phyloP scores from a whole-genome alignment of 2,113 vertebrate species.

The Calyptomena viridis region DNA sequence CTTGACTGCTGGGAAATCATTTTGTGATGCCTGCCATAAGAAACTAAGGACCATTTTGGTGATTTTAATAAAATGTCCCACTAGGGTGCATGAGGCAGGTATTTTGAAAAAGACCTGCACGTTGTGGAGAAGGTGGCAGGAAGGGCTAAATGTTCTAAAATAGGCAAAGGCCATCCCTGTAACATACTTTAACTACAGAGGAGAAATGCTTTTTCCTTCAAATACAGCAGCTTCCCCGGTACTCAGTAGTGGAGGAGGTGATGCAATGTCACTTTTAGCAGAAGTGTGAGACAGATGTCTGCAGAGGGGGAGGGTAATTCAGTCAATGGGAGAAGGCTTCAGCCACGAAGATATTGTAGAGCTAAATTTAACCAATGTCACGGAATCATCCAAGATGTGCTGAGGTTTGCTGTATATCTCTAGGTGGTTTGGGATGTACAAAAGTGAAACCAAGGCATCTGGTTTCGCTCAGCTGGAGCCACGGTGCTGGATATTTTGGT shows the following conservation, averaged over 20 bases:
- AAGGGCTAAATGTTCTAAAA: not conserved
- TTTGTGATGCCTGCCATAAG: not conserved
- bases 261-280: not conserved
- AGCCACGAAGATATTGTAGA: not conserved
- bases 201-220: not conserved
- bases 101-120: not conserved
- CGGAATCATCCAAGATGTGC: not conserved
- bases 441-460: not conserved
- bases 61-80: not conserved
- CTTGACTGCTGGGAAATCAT: not conserved
- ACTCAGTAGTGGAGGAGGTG: not conserved
- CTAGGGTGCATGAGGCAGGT: accelerated
- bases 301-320: not conserved
- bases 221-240: not conserved
- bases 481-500: not conserved
- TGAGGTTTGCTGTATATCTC: not conserved
- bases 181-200: not conserved
- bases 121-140: not conserved
- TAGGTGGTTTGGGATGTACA: not conserved
- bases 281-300: not conserved
- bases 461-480: not conserved
- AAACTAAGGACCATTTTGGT: not conserved
- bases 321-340: not conserved
- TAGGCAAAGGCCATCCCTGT: not conserved
- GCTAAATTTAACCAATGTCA: not conserved